Conservation (phyloP, 1,140 invertebrate species). For the Drosophila bipectinata region DNA sequence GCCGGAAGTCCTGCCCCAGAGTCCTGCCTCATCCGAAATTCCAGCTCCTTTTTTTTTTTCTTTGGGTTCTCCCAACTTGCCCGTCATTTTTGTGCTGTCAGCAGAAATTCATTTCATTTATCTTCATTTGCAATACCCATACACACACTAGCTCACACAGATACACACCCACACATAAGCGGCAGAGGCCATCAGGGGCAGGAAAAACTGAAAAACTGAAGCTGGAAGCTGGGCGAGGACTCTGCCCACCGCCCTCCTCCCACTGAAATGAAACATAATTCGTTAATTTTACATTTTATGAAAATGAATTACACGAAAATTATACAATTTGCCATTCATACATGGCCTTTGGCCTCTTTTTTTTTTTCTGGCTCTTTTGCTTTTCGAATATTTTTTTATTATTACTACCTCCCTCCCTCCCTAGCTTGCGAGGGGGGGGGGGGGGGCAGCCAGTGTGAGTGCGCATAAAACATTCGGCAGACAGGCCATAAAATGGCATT, state of each 20-base stretch:
- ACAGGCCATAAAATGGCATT: conserved; percentile 62
- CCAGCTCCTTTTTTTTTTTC: too few relatives aligned
- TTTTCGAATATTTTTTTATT: background rate
- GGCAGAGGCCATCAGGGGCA: background rate
- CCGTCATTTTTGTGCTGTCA: conserved; percentile 73
- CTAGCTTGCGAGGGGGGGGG: background rate
- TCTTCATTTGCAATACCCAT: conserved; percentile 68
- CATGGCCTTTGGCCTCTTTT: conserved; percentile 9
- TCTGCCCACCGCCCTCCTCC: background rate
- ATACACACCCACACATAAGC: conserved; percentile 20
- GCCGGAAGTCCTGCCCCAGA: conserved; percentile 7
- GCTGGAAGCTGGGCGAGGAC: conserved; percentile 3
- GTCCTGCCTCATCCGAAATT: background rate
- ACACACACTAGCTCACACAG: conserved; percentile 10
- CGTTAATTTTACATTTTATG: conserved; percentile 76
- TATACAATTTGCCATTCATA: conserved; percentile 57
- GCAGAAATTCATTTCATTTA: conserved; percentile 77
- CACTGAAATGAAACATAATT: conserved; percentile 59
- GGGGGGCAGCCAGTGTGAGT: conserved; percentile 15
- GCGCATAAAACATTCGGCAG: conserved; percentile 58
- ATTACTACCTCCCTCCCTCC: background rate
- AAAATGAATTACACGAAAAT: conserved; percentile 68
- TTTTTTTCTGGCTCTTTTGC: background rate
- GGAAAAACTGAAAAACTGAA: conserved; percentile 6
- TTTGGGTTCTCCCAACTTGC: conserved; percentile 16